phyloP scores from a whole-genome alignment of 2,113 vertebrate species.

The Oncorhynchus nerka region DNA sequence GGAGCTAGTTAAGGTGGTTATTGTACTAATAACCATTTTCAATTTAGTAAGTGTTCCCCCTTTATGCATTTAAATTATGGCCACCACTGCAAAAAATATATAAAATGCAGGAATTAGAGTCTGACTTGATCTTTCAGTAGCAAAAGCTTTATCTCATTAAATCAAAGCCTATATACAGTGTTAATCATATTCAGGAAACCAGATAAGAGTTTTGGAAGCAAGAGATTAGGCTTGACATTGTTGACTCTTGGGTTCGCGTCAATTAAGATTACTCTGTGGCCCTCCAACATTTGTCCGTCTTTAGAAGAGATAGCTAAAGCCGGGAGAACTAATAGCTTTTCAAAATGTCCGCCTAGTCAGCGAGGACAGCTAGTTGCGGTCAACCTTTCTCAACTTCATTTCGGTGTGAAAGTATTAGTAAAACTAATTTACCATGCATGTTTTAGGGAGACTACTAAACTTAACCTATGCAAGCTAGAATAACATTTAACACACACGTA shows the following conservation, averaged over 20 bases:
- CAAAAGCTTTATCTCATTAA: not conserved
- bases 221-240: slow-evolving; percentile 45
- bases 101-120: no score
- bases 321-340: slow-evolving; percentile 36
- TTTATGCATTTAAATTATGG: slow-evolving; percentile 23
- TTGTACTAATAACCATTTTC: not conserved
- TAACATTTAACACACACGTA: not conserved
- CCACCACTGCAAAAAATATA: slow-evolving; percentile 25
- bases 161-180: not conserved
- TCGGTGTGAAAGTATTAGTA: slow-evolving; percentile 25
- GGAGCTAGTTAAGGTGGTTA: no score
- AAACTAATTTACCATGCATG: slow-evolving; percentile 25
- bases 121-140: not conserved
- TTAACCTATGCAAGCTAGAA: no score
- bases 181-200: slow-evolving; percentile 34
- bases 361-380: slow-evolving; percentile 19
- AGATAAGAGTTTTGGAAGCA: slow-evolving; percentile 37
- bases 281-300: slow-evolving; percentile 38
- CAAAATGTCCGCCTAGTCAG: slow-evolving; percentile 26
- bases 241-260: slow-evolving; percentile 42
- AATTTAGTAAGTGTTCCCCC: no score
- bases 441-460: slow-evolving; percentile 1
- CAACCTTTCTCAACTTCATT: slow-evolving; percentile 25
- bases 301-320: slow-evolving; percentile 39
- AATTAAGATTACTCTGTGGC: slow-evolving; percentile 53